These are phyloP conservation scores for Chironomus tepperi DNA, from an alignment of 1,140 invertebrate genomes.

Conservation along the genomic window DNA sequence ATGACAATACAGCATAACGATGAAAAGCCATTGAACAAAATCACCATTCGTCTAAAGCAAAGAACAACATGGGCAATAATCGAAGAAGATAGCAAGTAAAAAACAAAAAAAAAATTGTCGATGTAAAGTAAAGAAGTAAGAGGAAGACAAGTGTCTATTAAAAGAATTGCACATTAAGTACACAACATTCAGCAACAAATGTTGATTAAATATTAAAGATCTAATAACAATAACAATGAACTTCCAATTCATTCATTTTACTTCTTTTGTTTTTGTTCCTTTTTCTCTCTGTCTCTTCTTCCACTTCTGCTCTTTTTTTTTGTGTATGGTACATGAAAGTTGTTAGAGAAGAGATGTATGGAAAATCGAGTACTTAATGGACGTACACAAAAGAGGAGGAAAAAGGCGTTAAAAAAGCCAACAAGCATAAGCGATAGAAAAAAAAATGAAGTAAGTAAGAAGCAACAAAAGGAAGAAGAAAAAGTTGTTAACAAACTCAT, in stretches of 20 bases:
- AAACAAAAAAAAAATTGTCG: too few relatives aligned
- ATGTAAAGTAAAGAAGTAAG: too few relatives aligned
- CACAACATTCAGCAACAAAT: conserved; percentile 2
- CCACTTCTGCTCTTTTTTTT: too few relatives aligned
- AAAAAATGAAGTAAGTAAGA: not conserved
- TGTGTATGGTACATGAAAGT: too few relatives aligned
- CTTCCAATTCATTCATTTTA: conserved; percentile 16
- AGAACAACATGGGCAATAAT: too few relatives aligned
- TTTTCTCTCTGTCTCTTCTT: not conserved
- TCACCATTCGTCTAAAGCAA: too few relatives aligned
- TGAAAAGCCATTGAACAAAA: too few relatives aligned
- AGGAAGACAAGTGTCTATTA: not conserved
- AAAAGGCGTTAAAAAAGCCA: not conserved
- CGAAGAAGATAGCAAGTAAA: too few relatives aligned
- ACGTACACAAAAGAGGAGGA: not conserved
- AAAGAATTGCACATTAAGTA: not conserved
- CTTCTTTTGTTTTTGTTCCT: not conserved
- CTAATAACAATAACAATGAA: conserved; percentile 20
- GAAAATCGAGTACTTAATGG: not conserved
- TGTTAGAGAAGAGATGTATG: too few relatives aligned
- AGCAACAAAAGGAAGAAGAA: not conserved
- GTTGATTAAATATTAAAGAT: conserved; percentile 22
- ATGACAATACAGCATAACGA: too few relatives aligned
- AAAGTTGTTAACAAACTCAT: conserved; percentile 22
- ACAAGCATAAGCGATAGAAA: not conserved